These are phyloP conservation scores for Macrobrachium nipponense DNA, from an alignment of 1,140 invertebrate genomes.

Conservation along the genomic window DNA sequence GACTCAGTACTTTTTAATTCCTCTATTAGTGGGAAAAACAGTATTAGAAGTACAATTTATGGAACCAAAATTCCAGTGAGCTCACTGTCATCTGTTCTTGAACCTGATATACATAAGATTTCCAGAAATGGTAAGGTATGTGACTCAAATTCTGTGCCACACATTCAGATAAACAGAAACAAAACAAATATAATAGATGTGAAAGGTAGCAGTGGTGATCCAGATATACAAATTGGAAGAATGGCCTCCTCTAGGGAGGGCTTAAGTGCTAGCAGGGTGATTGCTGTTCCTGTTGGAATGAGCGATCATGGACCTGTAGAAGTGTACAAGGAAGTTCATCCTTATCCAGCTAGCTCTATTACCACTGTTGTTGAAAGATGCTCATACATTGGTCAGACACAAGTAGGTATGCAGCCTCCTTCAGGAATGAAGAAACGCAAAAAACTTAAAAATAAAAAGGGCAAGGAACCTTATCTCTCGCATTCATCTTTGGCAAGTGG, in stretches of 20 bases:
- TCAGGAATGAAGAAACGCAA: slow-evolving; percentile 3
- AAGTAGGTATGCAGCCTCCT: neutral
- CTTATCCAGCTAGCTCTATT: slow-evolving; percentile 49
- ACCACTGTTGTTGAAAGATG: slow-evolving; percentile 48
- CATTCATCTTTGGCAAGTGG: slow-evolving; percentile 50
- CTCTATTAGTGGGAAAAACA: too few species aligned
- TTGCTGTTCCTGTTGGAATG: slow-evolving; percentile 51
- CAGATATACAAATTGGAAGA: neutral
- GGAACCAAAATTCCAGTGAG: neutral
- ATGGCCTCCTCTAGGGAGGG: neutral
- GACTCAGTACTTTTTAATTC: too few species aligned
- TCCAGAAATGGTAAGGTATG: neutral
- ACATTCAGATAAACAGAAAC: too few species aligned
- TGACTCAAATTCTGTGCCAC: too few species aligned
- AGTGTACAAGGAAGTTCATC: slow-evolving; percentile 54
- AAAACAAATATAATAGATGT: neutral
- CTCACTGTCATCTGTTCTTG: slow-evolving; percentile 6
- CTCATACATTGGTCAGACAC: slow-evolving; percentile 33
- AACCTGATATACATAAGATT: neutral
- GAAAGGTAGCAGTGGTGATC: neutral
- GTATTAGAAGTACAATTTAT: too few species aligned
- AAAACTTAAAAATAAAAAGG: slow-evolving; percentile 28
- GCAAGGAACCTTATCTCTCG: slow-evolving; percentile 36
- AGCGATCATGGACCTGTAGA: slow-evolving; percentile 52
- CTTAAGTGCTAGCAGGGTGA: slow-evolving; percentile 21